These are phyloP conservation scores for Dolichotis patagonum DNA, from an alignment of 2,113 vertebrate genomes.

Conservation along the genomic window DNA sequence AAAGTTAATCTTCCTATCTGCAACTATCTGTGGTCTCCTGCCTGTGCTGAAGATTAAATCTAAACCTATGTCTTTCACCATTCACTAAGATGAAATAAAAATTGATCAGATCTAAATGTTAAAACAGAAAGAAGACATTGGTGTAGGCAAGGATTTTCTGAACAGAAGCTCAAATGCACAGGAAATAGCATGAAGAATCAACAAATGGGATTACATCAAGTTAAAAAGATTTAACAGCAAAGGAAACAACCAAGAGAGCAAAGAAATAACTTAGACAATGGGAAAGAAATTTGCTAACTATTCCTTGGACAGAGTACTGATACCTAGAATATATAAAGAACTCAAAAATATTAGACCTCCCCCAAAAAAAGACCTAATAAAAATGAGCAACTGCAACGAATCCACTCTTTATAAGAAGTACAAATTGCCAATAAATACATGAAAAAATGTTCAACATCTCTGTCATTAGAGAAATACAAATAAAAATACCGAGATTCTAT, in stretches of 20 bases:
- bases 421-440: not conserved
- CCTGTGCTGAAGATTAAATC: not conserved
- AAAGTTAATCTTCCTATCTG: not conserved
- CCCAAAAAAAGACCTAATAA: not conserved
- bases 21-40: not conserved
- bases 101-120: not conserved
- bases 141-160: not conserved
- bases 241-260: not conserved
- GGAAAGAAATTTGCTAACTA: not conserved
- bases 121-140: not conserved
- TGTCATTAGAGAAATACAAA: not conserved
- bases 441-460: not conserved
- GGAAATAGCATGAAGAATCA: not conserved
- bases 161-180: not conserved
- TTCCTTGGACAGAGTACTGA: not conserved
- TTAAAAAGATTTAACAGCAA: not conserved
- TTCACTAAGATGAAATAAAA: not conserved
- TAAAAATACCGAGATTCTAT: not conserved
- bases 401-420: not conserved
- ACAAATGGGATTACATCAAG: not conserved
- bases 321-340: not conserved
- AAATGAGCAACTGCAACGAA: not conserved
- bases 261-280: not conserved
- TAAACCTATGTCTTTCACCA: not conserved
- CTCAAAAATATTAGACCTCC: not conserved